phyloP scores from a whole-genome alignment of 2,888 invertebrate genomes.

The Synergus gifuensis region DNA sequence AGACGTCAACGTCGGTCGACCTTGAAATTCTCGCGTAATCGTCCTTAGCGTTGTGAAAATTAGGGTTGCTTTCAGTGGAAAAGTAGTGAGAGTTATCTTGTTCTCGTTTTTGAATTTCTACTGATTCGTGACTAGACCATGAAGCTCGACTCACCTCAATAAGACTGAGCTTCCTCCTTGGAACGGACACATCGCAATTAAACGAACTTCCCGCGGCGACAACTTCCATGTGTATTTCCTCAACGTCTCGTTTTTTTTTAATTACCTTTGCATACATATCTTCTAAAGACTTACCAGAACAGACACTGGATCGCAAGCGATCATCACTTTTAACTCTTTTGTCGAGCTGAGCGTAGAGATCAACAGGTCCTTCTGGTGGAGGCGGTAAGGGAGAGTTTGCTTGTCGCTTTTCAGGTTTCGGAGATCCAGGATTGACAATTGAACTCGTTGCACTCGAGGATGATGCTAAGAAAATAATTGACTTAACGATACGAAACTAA shows the following conservation, averaged over 20 bases:
- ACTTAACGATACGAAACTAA: slow-evolving; percentile 42
- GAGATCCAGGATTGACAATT: slow-evolving; percentile 88
- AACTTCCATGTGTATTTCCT: slow-evolving; percentile 71
- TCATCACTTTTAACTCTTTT: slow-evolving; percentile 71
- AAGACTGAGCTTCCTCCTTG: slow-evolving; percentile 68
- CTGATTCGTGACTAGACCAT: slow-evolving; percentile 73
- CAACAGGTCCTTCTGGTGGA: slow-evolving; percentile 83
- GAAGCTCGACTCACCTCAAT: slow-evolving; percentile 70
- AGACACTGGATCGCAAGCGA: slow-evolving; percentile 60
- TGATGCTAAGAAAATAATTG: slow-evolving; percentile 79
- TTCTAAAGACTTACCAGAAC: slow-evolving; percentile 83
- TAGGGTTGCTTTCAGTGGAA: slow-evolving; percentile 39
- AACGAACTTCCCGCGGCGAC: slow-evolving; percentile 51
- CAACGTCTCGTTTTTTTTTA: slow-evolving; percentile 81
- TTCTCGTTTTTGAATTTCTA: slow-evolving; percentile 70
- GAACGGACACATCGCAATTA: slow-evolving; percentile 47
- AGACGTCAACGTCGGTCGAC: slow-evolving; percentile 39
- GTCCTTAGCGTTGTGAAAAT: slow-evolving; percentile 45
- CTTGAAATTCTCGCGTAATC: not conserved
- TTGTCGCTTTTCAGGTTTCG: slow-evolving; percentile 93
- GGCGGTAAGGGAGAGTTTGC: slow-evolving; percentile 94
- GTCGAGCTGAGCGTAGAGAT: slow-evolving; percentile 76
- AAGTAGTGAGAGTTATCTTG: slow-evolving; percentile 54
- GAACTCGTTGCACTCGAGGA: slow-evolving; percentile 87
- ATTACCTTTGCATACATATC: slow-evolving; percentile 94